A percentile compares a stretch with the other conserved stretches of the same genome.
phyloP scores from a whole-genome alignment of 2,113 vertebrate species.

The Emydura subglobosa region DNA sequence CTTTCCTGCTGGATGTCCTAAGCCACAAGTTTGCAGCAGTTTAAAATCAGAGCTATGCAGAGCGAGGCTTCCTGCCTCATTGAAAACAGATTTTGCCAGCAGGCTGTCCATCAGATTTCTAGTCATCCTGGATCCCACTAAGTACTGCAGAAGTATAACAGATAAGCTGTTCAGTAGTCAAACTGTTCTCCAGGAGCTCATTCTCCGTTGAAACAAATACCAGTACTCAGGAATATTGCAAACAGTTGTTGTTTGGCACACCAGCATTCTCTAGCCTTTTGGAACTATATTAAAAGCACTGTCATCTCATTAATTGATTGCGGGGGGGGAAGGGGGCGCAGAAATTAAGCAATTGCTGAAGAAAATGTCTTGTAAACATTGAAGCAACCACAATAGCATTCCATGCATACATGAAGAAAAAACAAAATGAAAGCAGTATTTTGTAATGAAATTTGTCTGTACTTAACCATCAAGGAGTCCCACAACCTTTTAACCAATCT shows the following conservation, averaged over 20 bases:
- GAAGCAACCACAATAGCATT: constrained; percentile 77
- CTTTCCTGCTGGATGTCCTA: not conserved
- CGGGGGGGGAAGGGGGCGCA: constrained; percentile 63
- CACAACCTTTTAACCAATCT: constrained; percentile 67
- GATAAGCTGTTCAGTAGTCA: constrained; percentile 52
- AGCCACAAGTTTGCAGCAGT: constrained; percentile 34
- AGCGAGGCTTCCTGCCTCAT: constrained; percentile 22
- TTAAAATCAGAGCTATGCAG: constrained; percentile 14
- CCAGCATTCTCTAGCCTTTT: constrained; percentile 34
- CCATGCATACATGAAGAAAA: constrained; percentile 67
- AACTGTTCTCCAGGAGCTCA: constrained; percentile 58
- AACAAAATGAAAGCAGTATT: constrained; percentile 73
- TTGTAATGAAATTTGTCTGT: constrained; percentile 67
- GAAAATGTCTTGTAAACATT: constrained; percentile 79
- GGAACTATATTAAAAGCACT: constrained; percentile 72
- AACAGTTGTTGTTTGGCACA: constrained; percentile 63
- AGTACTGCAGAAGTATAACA: constrained; percentile 57
- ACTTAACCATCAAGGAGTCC: constrained; percentile 74
- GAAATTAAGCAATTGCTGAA: constrained; percentile 72
- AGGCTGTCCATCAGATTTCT: constrained; percentile 48
- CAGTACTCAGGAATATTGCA: constrained; percentile 67
- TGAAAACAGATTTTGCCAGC: constrained; percentile 66
- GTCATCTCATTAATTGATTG: constrained; percentile 77
- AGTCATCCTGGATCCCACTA: constrained; percentile 51
- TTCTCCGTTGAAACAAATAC: constrained; percentile 72